Percentiles rank a stretch among this genome's conserved stretches.
phyloP scores from a whole-genome alignment of 2,113 vertebrate species.

The Rhea pennata region DNA sequence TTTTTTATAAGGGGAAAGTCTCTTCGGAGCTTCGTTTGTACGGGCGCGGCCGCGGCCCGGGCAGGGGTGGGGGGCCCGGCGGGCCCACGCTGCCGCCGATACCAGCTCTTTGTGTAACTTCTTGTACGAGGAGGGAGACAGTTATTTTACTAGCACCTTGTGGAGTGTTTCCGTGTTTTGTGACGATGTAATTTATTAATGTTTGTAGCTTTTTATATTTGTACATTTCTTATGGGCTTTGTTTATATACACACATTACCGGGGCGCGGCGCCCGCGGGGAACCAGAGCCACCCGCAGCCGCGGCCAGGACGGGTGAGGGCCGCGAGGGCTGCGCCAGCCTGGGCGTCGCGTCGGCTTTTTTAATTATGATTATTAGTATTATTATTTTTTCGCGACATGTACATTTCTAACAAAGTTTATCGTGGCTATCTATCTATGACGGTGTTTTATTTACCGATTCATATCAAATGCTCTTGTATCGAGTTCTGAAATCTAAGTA shows the following conservation, averaged over 20 bases:
- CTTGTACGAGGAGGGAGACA: slow-evolving; percentile 89
- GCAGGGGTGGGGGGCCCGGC: no score
- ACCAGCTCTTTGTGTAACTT: slow-evolving; percentile 93
- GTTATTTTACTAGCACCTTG: slow-evolving; percentile 99
- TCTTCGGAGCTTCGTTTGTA: slow-evolving; percentile 81
- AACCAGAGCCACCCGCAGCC: slow-evolving; percentile 66
- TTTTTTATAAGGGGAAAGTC: slow-evolving; percentile 89
- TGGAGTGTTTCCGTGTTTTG: slow-evolving; percentile 99
- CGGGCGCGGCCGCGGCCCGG: slow-evolving; percentile 54
- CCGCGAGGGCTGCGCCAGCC: background rate
- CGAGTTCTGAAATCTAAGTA: slow-evolving; percentile 84
- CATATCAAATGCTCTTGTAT: slow-evolving; percentile 89
- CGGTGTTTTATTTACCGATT: slow-evolving; percentile 90
- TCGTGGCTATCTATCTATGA: slow-evolving; percentile 85
- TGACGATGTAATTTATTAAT: slow-evolving; percentile 99
- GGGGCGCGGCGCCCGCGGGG: slow-evolving; percentile 78
- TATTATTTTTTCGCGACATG: slow-evolving; percentile 86
- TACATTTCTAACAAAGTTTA: slow-evolving; percentile 92
- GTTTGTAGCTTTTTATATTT: slow-evolving; percentile 99
- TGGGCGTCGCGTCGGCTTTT: slow-evolving; percentile 77
- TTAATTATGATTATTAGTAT: slow-evolving; percentile 78
- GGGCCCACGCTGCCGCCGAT: background rate
- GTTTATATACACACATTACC: slow-evolving; percentile 94
- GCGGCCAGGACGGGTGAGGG: background rate
- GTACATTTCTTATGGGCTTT: slow-evolving; percentile 98